Evolutionary conservation across 2,797 vertebrate genomes (phyloP).

Genomic region (Brachymystax lenok): DNA sequence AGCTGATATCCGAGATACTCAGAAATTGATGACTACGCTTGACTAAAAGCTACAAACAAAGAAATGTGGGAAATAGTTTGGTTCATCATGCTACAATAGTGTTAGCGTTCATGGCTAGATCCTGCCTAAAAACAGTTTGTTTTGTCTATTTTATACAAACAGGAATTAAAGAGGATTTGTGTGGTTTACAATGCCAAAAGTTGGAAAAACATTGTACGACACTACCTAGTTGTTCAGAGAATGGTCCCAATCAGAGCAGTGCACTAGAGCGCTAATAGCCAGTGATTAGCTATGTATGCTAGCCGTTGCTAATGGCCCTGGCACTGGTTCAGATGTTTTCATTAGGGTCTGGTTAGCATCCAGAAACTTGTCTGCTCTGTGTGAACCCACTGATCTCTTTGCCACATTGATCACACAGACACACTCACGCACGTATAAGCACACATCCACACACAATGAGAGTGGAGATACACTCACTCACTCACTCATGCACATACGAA

Average conservation of each 20-base stretch:
- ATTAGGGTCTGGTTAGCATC: slow-evolving; percentile 69
- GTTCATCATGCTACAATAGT: not conserved
- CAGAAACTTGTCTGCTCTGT: slow-evolving; percentile 54
- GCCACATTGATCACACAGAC: slow-evolving; percentile 65
- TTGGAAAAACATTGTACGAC: slow-evolving; percentile 1
- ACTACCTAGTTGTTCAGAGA: slow-evolving; percentile 34
- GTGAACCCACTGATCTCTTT: slow-evolving; percentile 58
- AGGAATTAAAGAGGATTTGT: not conserved
- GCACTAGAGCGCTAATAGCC: slow-evolving; percentile 58
- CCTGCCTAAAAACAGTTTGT: too few species aligned
- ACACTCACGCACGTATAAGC: not conserved
- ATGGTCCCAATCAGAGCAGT: slow-evolving; percentile 49
- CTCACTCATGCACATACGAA: not conserved
- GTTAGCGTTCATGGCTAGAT: not conserved
- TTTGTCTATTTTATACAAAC: not conserved
- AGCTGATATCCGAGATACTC: not conserved
- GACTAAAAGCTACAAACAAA: not conserved
- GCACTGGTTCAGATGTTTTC: slow-evolving; percentile 71
- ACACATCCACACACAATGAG: not conserved
- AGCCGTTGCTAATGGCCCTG: slow-evolving; percentile 59
- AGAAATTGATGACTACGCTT: not conserved
- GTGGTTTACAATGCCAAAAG: slow-evolving; percentile 12
- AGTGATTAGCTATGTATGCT: slow-evolving; percentile 61
- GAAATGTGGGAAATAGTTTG: not conserved
- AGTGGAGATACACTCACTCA: slow-evolving; percentile 23